A percentile compares a stretch with the other conserved stretches of the same genome.
phyloP scores from a whole-genome alignment of 2,113 vertebrate species.

The Apistogramma diplotaenia region DNA sequence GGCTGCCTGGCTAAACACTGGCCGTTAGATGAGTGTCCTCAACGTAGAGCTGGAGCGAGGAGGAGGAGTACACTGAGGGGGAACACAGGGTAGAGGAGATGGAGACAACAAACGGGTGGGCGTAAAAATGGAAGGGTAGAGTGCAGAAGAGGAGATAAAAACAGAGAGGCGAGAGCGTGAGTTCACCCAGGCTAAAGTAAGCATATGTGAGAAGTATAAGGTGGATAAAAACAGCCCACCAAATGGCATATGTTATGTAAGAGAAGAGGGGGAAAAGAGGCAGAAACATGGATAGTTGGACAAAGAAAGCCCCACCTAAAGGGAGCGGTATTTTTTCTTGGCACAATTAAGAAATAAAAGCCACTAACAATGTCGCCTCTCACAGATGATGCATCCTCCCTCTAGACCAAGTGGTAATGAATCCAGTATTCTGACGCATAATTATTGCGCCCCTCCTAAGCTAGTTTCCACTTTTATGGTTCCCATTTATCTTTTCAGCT shows the following conservation, averaged over 20 bases:
- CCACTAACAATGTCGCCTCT: not conserved
- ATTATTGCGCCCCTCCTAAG: slow-evolving; percentile 21
- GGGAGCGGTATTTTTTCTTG: not conserved
- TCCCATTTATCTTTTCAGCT: slow-evolving; percentile 20
- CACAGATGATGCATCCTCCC: slow-evolving; percentile 3
- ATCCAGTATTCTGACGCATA: slow-evolving; percentile 17
- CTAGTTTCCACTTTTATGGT: slow-evolving; percentile 16
- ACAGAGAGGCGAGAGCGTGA: slow-evolving; percentile 14
- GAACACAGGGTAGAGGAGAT: not conserved
- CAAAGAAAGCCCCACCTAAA: slow-evolving; percentile 1
- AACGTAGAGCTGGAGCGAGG: not conserved
- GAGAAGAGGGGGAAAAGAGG: not conserved
- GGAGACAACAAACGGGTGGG: slow-evolving; percentile 47
- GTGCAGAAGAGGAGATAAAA: slow-evolving; percentile 38
- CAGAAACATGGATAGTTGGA: not conserved
- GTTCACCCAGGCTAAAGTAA: slow-evolving; percentile 20
- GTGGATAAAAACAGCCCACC: slow-evolving; percentile 23
- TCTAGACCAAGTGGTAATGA: not conserved
- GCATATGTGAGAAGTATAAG: slow-evolving; percentile 26
- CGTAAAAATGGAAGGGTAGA: slow-evolving; percentile 48
- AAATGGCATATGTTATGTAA: slow-evolving; percentile 30
- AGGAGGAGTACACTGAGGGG: not conserved
- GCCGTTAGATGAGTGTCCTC: not conserved
- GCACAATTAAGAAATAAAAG: not conserved
- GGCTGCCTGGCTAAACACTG: not conserved